Base-by-base conservation (phyloP, 2,888 invertebrate genomes). In the Axea sp. region DNA sequence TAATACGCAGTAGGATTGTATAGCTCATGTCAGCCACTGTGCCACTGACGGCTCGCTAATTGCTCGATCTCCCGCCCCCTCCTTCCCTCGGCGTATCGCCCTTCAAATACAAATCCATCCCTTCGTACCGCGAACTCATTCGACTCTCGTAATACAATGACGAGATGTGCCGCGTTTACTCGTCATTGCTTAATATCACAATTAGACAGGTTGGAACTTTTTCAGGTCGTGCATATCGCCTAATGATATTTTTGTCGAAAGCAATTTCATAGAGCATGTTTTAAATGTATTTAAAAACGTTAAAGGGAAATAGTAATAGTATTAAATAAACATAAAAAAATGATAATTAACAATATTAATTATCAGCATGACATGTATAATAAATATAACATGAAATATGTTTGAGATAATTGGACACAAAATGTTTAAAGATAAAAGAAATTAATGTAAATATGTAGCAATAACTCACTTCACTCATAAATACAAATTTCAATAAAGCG, bases 11-110 rank as follows among this genome's bases (percentile, higher is more conserved):
- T 65, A 65, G 64, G 60, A 74, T 76, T 76, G 74, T 76, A 62
- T 57, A 69, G 72, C 65, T 69, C 62, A 74, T 76, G 76, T 72
- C 76, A 72, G 76, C 76, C 60, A 76, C 72, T 74, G 76, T 76
- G 76, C 76, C 85, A 83, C 85, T 87, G 87, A 87, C 87, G 87
- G 86, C 86, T 87, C 86, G 87, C 87, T 87, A 87, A 87, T 87
- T 87, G 87, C 86, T 86, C 86, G 39, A 51, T 43, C 82, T 78
- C 43, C 53, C 24, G 6, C 77, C 74, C 73, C 75, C 60, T 62
- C 62, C 39, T 41, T 47, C 55, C 7, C 53, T 30, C 60, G 12
- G 68, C 59, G 31, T 65, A 80, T 80, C 35, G 64, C 71, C 81
- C 76, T 77, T 74, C 76, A 74, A 76, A 74, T 60, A 62, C 76